Conservation (phyloP, 2,797 vertebrate genomes). For the Cetoscarus ocellatus region DNA sequence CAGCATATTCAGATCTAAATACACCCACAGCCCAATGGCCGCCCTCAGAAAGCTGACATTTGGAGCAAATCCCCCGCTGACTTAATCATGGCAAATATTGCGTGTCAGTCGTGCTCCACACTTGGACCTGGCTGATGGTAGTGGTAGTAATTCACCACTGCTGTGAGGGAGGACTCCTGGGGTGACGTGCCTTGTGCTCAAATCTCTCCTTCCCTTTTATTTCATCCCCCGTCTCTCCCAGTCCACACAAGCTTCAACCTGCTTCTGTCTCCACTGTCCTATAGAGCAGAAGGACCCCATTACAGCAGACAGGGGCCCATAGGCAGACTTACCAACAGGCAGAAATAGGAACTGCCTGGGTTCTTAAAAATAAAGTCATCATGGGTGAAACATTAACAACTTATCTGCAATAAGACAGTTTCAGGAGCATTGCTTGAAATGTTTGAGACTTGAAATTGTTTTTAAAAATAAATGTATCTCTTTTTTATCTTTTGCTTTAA, state of each 20-base stretch:
- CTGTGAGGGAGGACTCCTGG: constrained; percentile 80
- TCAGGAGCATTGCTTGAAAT: too few relatives aligned
- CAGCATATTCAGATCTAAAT: constrained; percentile 53
- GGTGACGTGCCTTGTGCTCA: constrained; percentile 71
- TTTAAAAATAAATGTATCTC: too few relatives aligned
- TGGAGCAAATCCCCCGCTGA: constrained; percentile 86
- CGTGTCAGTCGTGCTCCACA: constrained; percentile 85
- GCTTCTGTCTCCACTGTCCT: constrained; percentile 42
- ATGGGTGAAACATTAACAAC: too few relatives aligned
- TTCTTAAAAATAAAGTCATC: too few relatives aligned
- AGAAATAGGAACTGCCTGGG: too few relatives aligned
- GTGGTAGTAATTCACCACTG: constrained; percentile 86
- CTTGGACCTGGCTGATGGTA: constrained; percentile 84
- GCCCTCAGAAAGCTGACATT: constrained; percentile 85
- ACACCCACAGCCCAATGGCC: constrained; percentile 56
- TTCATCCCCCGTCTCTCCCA: constrained; percentile 20
- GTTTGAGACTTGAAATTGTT: too few relatives aligned
- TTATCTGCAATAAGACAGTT: too few relatives aligned
- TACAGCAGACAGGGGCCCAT: constrained; percentile 23
- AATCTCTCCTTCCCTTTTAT: constrained; percentile 43
- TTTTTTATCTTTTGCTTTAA: too few relatives aligned
- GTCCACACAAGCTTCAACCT: constrained; percentile 20
- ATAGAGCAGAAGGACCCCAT: constrained; percentile 59
- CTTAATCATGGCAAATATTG: constrained; percentile 87
- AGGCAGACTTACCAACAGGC: too few relatives aligned